Evolutionary conservation across 2,888 invertebrate genomes (phyloP).

Genomic region (Ophion ellenae): DNA sequence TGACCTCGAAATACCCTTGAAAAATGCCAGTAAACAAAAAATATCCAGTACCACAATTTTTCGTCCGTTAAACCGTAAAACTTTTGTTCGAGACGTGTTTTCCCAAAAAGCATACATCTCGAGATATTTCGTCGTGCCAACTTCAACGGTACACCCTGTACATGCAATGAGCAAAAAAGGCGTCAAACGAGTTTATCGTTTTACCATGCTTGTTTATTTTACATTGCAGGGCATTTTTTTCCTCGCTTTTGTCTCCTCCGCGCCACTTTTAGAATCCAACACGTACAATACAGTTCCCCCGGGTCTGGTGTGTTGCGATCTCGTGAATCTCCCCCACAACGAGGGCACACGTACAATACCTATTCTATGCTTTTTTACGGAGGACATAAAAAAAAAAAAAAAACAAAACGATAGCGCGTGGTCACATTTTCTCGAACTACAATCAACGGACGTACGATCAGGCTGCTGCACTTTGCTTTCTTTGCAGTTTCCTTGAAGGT

Average conservation of each 20-base stretch:
- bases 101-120: neutral
- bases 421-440: neutral
- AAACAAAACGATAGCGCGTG: neutral
- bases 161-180: neutral
- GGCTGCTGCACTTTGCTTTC: constrained; percentile 12
- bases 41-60: neutral
- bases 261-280: neutral
- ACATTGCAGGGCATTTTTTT: neutral
- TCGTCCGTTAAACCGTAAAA: neutral
- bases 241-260: neutral
- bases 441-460: neutral
- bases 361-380: neutral
- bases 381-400: neutral
- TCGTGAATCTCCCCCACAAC: neutral
- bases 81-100: neutral
- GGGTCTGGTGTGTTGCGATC: constrained; percentile 6
- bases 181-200: neutral
- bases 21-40: neutral
- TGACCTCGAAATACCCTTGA: neutral
- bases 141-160: neutral
- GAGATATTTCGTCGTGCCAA: neutral
- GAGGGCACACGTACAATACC: neutral
- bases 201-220: neutral
- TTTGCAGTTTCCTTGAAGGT: neutral
- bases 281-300: constrained; percentile 13